Base-by-base conservation (phyloP, 23 tunicate species). In the Botrylloides violaceus region DNA sequence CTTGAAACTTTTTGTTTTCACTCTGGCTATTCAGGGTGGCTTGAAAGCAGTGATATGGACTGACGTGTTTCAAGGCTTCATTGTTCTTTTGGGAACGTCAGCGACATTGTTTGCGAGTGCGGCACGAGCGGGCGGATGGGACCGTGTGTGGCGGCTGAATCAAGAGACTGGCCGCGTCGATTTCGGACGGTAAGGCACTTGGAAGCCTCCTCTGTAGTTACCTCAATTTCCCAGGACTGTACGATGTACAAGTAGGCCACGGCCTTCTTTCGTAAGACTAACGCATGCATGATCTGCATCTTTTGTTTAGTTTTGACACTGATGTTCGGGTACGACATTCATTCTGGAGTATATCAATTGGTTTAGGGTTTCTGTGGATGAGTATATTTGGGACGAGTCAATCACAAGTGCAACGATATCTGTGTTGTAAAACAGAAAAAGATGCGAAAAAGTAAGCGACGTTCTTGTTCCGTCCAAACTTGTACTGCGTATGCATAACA, bases 341-440 rank as follows among this genome's bases (percentile, higher is more conserved):
- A 29, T 87, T 87, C 70, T 87, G 96, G 96, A 83, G 89, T 1
- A 81, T 87, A 31, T 62, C 80, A 72, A 78, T 88, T 26, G 96
- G 96, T 24, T 79, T 87, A 24, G 47, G 70, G 29, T 71, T 82
- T 7, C 37, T 88, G 26, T 88, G 96, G 96, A 28, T 82, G 28
- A 86, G 84, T 7, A 59, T 82, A 62, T 77, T 75, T 57, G 88
- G 88, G 20, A 79, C 85, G 18, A 88, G 80, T 57, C 96, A 88
- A 29, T 79, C 96, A 2, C 96, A 88, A 78, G 96, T 88, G 25
- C 96, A 88, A 59, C 70, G 96, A 32, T 88, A 82, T 49, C 23
- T 88, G 29, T 88, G 96, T 48, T 82, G 88, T 66, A 62, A 38
- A 58, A 82, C 74, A 0, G 85, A 82, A 59, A 48, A 65, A 65